phyloP scores from a whole-genome alignment of 2,888 invertebrate genomes.

The Scrobipalpa atriplicella region DNA sequence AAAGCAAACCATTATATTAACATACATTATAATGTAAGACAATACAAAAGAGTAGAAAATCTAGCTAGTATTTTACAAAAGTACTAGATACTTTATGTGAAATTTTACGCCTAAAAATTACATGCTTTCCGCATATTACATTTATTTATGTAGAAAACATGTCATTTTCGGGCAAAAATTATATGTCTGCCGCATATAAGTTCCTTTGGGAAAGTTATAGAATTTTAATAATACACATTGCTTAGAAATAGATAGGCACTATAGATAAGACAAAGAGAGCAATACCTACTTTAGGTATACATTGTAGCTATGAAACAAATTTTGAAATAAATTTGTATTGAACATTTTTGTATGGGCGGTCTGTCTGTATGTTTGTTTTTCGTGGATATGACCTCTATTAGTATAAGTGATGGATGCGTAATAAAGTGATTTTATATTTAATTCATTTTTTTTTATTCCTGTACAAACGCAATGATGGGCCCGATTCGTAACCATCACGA shows the following conservation, averaged over 20 bases:
- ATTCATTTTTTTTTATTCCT: background rate
- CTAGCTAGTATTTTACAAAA: background rate
- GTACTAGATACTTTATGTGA: too few relatives aligned
- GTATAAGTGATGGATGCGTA: background rate
- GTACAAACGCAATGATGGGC: too few relatives aligned
- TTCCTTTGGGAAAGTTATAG: background rate
- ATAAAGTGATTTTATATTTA: constrained; percentile 19
- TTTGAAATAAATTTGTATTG: constrained; percentile 17
- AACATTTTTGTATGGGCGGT: constrained; percentile 10
- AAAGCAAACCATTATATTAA: background rate
- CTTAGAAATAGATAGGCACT: background rate
- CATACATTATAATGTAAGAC: background rate
- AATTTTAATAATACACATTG: background rate
- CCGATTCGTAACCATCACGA: too few relatives aligned
- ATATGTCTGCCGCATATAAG: background rate
- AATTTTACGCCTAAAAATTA: too few relatives aligned
- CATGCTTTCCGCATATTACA: too few relatives aligned
- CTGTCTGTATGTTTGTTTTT: background rate
- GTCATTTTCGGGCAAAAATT: background rate
- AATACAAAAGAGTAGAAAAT: background rate
- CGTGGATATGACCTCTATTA: background rate
- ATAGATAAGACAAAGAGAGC: background rate
- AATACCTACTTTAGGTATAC: constrained; percentile 3
- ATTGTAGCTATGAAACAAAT: background rate
- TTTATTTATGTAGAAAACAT: too few relatives aligned